Evolutionary conservation across 2,888 invertebrate species (phyloP), one percentile per base, ranked within the genome.

Genomic region (Cryptocephalus moraei): DNA sequence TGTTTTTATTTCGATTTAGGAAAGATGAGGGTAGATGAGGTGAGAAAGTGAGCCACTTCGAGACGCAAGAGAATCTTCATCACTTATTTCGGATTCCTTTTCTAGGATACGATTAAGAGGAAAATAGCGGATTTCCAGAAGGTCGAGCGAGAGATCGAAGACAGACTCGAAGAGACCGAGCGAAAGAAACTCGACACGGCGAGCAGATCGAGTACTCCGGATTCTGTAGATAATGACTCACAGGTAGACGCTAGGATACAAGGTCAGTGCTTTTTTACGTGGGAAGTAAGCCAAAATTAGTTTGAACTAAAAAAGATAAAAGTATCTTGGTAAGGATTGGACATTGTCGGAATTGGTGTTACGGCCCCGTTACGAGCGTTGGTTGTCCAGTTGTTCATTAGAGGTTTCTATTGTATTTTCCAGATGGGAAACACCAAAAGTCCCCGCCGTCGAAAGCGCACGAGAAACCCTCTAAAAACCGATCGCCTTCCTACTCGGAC

Each of bases 61-160:
- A 22, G 22, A 4, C 22, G 6, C 44, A 45, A 41, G 32, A 12
- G 33, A 33, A 39, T 44, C n/a, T n/a, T n/a, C 14, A 31, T 12
- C 41, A n/a, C 9, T 8, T 4, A 13, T 9, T 41, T 41, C 8
- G 31, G 9, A 9, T 9, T 8, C 47, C 14, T 32, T 11, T 22
- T 51, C 34, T 46, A 69, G 69, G 64, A 67, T 36, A 56, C 59
- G 1, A 69, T 68, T 58, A 82, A 84, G 78, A 76, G 79, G 50
- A 79, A 81, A 55, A 79, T 82, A 56, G 72, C 73, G 46, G 82
- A 85, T 43, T 87, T 87, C 69, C 79, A 80, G 62, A 80, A 80
- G 58, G 84, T 81, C n/a, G 80, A 86, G 62, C 78, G 81, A 44
- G 86, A 86, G 62, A 87, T 87, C 54, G 87, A 87, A 64, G 81